Base-by-base conservation (phyloP, 2,888 invertebrate genomes). In the Fragum sueziense region DNA sequence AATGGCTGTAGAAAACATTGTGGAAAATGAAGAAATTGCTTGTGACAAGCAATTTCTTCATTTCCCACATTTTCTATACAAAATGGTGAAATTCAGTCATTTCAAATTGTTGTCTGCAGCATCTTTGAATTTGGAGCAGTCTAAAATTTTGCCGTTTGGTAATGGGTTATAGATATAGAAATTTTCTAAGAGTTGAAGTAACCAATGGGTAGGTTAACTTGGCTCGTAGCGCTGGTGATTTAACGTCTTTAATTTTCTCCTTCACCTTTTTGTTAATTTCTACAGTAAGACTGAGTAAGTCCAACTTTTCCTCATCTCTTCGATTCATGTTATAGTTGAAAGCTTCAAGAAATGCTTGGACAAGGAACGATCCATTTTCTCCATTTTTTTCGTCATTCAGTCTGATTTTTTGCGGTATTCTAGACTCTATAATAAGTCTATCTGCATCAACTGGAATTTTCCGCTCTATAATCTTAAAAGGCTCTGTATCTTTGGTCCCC, bases 151-250 rank as follows among this genome's bases (percentile, higher is more conserved):
- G n/a, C n/a, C n/a, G n/a, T n/a, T n/a, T n/a, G n/a, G n/a, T n/a
- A n/a, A n/a, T n/a, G n/a, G n/a, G n/a, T n/a, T 62, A 33, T n/a
- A 62, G 17, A 33, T 62, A 62, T 2, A 62, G 34, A n/a, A 62
- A 62, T 34, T 62, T 62, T 29, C n/a, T 62, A n/a, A 62, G n/a
- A 17, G 62, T 62, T 29, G 62, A 62, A 20, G n/a, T 62, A 29
- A 62, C 62, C 9, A 29, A 29, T 31, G 62, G 62, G 22, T 33
- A 34, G 17, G 62, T 17, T 20, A 62, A 33, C 9, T 0, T 2
- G 1, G 17, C 9, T 29, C 6, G 7, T 14, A 22, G 20, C 27
- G 1, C 33, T 17, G 22, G 9, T 11, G 2, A 2, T 20, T 6
- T 33, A 34, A 31, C 22, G 2, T 20, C 17, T 25, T 65, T 22